These are phyloP conservation scores for Tachysurus fulvidraco DNA, from an alignment of 2,113 vertebrate genomes.

Conservation along the genomic window DNA sequence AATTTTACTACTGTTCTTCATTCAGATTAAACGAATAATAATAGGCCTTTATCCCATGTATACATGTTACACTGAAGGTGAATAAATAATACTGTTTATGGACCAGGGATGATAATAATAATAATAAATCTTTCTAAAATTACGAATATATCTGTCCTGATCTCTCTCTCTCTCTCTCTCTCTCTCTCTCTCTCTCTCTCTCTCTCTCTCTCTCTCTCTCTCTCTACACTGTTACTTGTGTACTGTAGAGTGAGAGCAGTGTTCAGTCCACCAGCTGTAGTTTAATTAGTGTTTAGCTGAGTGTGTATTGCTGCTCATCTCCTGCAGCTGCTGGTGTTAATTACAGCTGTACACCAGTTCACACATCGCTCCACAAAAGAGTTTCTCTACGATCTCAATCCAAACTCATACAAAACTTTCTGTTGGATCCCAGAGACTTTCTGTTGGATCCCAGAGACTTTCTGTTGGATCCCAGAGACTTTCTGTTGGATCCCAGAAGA, in stretches of 20 bases:
- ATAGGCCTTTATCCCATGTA: background rate
- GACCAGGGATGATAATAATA: background rate
- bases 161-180: background rate
- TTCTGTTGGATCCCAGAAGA: background rate
- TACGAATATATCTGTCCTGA: background rate
- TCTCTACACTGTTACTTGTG: background rate
- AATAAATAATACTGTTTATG: background rate
- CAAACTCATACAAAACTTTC: background rate
- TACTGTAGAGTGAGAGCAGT: background rate
- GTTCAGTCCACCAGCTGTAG: constrained; percentile 8
- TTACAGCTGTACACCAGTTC: constrained; percentile 10
- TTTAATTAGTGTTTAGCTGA: constrained; percentile 11
- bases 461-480: background rate
- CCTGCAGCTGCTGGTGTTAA: constrained; percentile 27
- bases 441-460: constrained; percentile 2
- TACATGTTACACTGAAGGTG: background rate
- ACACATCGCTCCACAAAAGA: background rate
- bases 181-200: background rate
- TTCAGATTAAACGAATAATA: background rate
- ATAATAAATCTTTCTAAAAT: background rate
- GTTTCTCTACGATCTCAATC: background rate
- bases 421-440: background rate
- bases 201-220: background rate
- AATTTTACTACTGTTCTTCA: background rate
- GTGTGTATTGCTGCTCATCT: background rate